These are phyloP conservation scores for Chaenodraco wilsoni DNA, from an alignment of 2,797 vertebrate genomes.

Conservation along the genomic window DNA sequence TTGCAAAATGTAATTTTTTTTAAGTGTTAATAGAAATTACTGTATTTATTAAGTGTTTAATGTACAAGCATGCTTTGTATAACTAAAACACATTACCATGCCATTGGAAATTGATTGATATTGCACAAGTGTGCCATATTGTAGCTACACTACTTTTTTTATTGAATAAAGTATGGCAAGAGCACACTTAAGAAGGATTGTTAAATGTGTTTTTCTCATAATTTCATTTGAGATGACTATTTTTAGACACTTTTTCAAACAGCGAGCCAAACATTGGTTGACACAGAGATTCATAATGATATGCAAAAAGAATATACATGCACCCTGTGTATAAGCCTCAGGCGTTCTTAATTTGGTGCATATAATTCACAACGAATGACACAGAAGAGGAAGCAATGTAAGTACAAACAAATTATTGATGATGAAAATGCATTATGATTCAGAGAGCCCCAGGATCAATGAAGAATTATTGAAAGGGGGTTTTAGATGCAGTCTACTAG, in stretches of 20 bases:
- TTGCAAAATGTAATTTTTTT: conserved; percentile 33
- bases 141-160: conserved; percentile 72
- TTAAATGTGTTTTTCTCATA: conserved; percentile 20
- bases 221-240: conserved; percentile 8
- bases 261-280: conserved; percentile 3
- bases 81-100: conserved; percentile 71
- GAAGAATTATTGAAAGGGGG: not conserved
- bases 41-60: conserved; percentile 82
- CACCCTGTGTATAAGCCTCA: not conserved
- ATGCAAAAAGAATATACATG: conserved; percentile 10
- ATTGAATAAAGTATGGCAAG: conserved; percentile 74
- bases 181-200: conserved; percentile 42
- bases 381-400: not conserved
- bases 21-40: conserved; percentile 60
- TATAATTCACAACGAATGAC: conserved; percentile 1
- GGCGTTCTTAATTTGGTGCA: conserved; percentile 7
- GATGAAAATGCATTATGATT: no score
- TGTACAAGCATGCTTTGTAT: conserved; percentile 81
- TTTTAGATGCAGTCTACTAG: not conserved
- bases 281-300: conserved; percentile 3
- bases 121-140: conserved; percentile 74
- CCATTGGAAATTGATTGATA: conserved; percentile 67
- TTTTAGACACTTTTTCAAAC: conserved; percentile 1
- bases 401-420: not conserved
- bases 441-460: no score